Percentiles rank a stretch among this genome's conserved stretches.
Conservation (phyloP, 1,140 invertebrate genomes). For the Metaphire vulgaris region DNA sequence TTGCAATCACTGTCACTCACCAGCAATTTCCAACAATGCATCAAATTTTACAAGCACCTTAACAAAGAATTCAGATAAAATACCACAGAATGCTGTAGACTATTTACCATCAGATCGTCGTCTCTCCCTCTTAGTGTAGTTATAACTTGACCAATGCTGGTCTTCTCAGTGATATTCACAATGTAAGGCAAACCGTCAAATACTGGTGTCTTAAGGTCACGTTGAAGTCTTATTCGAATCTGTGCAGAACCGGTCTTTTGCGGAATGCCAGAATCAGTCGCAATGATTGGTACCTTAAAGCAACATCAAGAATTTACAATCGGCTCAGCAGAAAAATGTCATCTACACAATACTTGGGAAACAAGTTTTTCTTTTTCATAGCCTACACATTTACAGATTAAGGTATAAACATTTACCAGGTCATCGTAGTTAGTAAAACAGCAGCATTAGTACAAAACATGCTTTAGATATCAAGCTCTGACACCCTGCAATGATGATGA, state of each 20-base stretch:
- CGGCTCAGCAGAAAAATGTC: not conserved
- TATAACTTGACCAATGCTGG: not conserved
- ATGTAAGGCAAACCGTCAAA: constrained; percentile 21
- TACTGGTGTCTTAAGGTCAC: constrained; percentile 18
- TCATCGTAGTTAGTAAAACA: too few relatives aligned
- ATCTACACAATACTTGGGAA: not conserved
- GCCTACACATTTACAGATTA: not conserved
- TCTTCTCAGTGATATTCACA: constrained; percentile 10
- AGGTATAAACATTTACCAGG: too few relatives aligned
- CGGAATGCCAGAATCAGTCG: constrained; percentile 7
- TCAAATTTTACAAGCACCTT: too few relatives aligned
- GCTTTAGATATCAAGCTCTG: too few relatives aligned
- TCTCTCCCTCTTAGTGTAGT: constrained; percentile 11
- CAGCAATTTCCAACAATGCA: too few relatives aligned
- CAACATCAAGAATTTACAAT: too few relatives aligned
- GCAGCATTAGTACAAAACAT: too few relatives aligned
- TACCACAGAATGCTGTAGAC: too few relatives aligned
- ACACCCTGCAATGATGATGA: too few relatives aligned
- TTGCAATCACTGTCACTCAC: too few relatives aligned
- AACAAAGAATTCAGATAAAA: too few relatives aligned
- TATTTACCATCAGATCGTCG: constrained; percentile 25
- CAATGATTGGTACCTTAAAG: constrained; percentile 16
- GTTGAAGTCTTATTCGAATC: constrained; percentile 11
- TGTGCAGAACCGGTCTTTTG: constrained; percentile 1
- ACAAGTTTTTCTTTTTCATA: not conserved